A percentile compares a stretch with the other conserved stretches of the same genome.
These are phyloP conservation scores for Telenomus remus DNA, from an alignment of 1,140 invertebrate species.

Conservation along the genomic window DNA sequence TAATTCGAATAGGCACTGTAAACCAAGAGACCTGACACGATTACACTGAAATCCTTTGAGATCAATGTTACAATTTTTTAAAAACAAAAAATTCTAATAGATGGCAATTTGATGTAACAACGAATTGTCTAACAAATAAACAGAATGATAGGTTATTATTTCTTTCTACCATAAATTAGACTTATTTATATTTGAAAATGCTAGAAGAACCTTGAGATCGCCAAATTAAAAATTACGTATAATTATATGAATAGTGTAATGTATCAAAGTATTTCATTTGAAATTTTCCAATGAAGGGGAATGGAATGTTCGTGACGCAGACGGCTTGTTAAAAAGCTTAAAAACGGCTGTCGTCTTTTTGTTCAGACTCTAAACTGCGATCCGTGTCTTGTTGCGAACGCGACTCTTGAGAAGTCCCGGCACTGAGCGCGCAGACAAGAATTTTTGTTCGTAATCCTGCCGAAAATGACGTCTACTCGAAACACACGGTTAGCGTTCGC, in stretches of 20 bases:
- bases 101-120: too few species aligned
- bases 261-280: slow-evolving; percentile 13
- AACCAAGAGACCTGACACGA: slow-evolving; percentile 1
- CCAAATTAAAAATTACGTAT: too few species aligned
- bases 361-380: slow-evolving; percentile 44
- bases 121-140: too few species aligned
- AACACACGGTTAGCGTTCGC: slow-evolving; percentile 12
- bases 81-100: too few species aligned
- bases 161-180: too few species aligned
- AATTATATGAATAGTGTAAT: neutral
- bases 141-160: too few species aligned
- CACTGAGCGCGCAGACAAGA: slow-evolving; percentile 30
- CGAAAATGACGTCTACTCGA: slow-evolving; percentile 43
- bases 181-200: too few species aligned
- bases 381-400: slow-evolving; percentile 49
- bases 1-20: too few species aligned
- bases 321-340: slow-evolving; percentile 27
- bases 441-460: slow-evolving; percentile 34
- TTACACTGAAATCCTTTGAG: neutral
- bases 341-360: slow-evolving; percentile 42
- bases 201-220: too few species aligned
- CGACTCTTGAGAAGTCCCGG: slow-evolving; percentile 34
- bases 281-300: slow-evolving; percentile 38
- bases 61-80: slow-evolving; percentile 2
- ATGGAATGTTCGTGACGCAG: neutral